Conservation (phyloP, 1,140 invertebrate species). For the Meloidogyne exigua region DNA sequence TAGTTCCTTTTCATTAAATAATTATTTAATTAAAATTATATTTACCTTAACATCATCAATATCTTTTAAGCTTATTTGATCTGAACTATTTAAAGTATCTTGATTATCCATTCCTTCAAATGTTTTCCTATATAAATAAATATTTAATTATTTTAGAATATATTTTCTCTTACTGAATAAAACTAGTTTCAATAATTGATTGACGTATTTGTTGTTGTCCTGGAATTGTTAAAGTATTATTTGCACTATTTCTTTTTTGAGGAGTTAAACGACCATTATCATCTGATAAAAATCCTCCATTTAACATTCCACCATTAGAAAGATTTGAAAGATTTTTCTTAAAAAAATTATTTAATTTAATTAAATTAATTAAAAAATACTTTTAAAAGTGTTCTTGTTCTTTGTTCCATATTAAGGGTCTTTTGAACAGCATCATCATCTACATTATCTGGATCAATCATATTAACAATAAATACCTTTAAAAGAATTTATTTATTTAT, state of each 20-base stretch:
- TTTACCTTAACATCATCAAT: slow-evolving; percentile 48
- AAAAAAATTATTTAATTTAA: slow-evolving; percentile 23
- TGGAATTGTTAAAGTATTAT: slow-evolving; percentile 27
- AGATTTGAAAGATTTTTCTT: slow-evolving; percentile 44
- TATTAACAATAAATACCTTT: slow-evolving; percentile 54
- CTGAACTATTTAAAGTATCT: slow-evolving; percentile 49
- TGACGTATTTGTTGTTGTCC: slow-evolving; percentile 39
- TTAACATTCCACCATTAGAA: slow-evolving; percentile 37
- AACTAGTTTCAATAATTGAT: slow-evolving; percentile 41
- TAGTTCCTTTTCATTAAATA: no score
- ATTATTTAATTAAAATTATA: no score
- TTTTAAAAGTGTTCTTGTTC: slow-evolving; percentile 78
- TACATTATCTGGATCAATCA: slow-evolving; percentile 57
- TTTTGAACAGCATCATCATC: slow-evolving; percentile 97
- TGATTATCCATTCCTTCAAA: slow-evolving; percentile 37
- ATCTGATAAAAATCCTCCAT: slow-evolving; percentile 46
- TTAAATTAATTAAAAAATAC: no score
- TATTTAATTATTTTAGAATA: neutral
- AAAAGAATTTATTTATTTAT: slow-evolving; percentile 1
- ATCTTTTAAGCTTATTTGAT: slow-evolving; percentile 48
- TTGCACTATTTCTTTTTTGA: neutral
- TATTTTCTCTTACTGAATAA: slow-evolving; percentile 40
- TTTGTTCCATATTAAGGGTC: slow-evolving; percentile 96
- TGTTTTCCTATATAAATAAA: slow-evolving; percentile 29
- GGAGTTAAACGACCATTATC: slow-evolving; percentile 22